Percentiles rank a stretch among this genome's conserved stretches.
phyloP scores from a whole-genome alignment of 2,113 vertebrate species.

The Carettochelys insculpta region DNA sequence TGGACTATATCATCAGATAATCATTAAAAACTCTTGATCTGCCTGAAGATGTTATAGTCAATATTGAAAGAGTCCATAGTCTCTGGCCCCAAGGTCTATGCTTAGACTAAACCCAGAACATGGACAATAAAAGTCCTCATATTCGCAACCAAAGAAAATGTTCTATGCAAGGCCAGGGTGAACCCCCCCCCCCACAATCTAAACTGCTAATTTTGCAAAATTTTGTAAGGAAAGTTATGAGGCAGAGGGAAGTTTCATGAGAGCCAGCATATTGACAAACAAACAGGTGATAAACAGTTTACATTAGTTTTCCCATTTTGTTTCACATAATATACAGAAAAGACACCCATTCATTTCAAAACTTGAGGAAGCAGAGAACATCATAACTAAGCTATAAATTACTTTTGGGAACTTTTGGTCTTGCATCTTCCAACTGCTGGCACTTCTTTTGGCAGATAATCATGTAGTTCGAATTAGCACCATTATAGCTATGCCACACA shows the following conservation, averaged over 20 bases:
- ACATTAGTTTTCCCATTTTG: neutral
- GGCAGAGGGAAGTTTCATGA: neutral
- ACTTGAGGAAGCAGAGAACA: neutral
- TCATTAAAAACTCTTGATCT: neutral
- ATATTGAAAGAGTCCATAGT: neutral
- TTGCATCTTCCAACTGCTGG: too few relatives aligned
- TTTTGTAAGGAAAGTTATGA: neutral
- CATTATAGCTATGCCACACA: too few relatives aligned
- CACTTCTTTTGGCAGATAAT: too few relatives aligned
- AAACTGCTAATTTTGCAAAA: neutral
- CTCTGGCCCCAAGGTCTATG: neutral
- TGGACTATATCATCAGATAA: neutral
- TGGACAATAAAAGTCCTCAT: fast-evolving
- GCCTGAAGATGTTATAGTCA: neutral
- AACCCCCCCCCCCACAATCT: neutral
- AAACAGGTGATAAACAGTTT: neutral
- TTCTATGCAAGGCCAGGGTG: neutral
- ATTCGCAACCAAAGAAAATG: neutral
- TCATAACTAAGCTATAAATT: neutral
- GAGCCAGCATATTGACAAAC: neutral
- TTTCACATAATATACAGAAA: neutral
- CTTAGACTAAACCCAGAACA: neutral
- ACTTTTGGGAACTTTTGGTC: neutral
- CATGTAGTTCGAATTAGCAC: too few relatives aligned
- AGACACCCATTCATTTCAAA: neutral